Base-by-base conservation (phyloP, 2,888 invertebrate genomes). In the Lasioglossum pauxillum region DNA sequence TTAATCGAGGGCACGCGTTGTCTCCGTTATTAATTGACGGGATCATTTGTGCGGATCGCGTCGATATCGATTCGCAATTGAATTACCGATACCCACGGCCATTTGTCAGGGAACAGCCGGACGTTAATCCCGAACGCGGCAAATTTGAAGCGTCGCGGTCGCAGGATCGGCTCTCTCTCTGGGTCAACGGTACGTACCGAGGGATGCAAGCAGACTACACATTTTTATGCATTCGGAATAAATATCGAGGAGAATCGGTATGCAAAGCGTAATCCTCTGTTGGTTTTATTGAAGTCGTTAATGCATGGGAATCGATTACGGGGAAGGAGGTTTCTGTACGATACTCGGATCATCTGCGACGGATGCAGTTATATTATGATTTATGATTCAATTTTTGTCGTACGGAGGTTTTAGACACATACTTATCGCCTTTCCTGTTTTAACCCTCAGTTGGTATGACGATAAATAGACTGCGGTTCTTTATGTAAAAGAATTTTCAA, bases 1-100 rank as follows among this genome's bases (percentile, higher is more conserved):
- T 89, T 85, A 89, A 89, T 89, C 88, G 82, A 49, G 71, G 60
- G 57, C 79, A 78, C 81, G 69, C 78, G 84, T 78, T 84, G 75
- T 78, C 80, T 82, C 64, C 72, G 73, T 76, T 82, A 80, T 64
- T 85, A 85, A 88, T 86, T 80, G 88, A 83, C 83, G 72, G 64
- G 84, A 80, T 73, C 83, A 38, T 53, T 72, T 46, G 60, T 57
- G 27, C 67, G 57, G 86, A 82, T 82, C 78, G 79, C 75, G 49
- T 73, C 73, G 75, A 82, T 78, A 89, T 90, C 88, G 71, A 69
- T 27, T 31, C 46, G 76, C 85, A 81, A 88, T 89, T 79, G 88
- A 90, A 88, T 89, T 85, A 82, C 69, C 88, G 80, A 64, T 83
- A 19, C 53, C 69, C 67, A 64, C 44, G 78, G 44, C 73, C 85